phyloP scores from a whole-genome alignment of 2,113 vertebrate genomes.

The Equus quagga region DNA sequence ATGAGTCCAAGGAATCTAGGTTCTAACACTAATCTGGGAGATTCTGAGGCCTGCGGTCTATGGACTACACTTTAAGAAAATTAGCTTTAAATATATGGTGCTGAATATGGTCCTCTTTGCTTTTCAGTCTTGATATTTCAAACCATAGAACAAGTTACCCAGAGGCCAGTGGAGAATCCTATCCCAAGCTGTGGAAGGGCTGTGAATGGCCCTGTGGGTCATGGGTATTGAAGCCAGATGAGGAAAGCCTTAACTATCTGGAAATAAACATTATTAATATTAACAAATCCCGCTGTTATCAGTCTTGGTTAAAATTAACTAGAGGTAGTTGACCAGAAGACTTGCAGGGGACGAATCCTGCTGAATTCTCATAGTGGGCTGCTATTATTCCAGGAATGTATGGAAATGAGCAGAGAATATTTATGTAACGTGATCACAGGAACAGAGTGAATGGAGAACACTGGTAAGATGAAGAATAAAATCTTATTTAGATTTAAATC shows the following conservation, averaged over 20 bases:
- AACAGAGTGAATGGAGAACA: not conserved
- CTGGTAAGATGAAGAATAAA: not conserved
- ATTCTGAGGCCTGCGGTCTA: not conserved
- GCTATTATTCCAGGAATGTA: not conserved
- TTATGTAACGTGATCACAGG: not conserved
- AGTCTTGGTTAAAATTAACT: not conserved
- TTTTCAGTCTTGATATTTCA: slow-evolving; percentile 29
- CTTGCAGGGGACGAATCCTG: not conserved
- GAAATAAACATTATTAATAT: not conserved
- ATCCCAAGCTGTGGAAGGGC: not conserved
- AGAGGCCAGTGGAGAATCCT: not conserved
- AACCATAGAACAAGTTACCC: not conserved
- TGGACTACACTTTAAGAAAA: not conserved
- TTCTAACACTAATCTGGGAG: not conserved
- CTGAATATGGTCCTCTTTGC: not conserved
- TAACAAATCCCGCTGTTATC: not conserved
- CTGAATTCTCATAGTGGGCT: not conserved
- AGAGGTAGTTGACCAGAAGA: not conserved
- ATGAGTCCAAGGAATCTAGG: not conserved
- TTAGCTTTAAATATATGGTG: not conserved
- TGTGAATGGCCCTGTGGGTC: not conserved
- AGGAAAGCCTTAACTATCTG: not conserved
- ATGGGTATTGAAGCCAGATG: not conserved
- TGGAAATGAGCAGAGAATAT: not conserved
- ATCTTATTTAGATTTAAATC: not conserved